Evolutionary conservation across 2,797 vertebrate genomes (phyloP).

Genomic region (Myripristis jacobus): DNA sequence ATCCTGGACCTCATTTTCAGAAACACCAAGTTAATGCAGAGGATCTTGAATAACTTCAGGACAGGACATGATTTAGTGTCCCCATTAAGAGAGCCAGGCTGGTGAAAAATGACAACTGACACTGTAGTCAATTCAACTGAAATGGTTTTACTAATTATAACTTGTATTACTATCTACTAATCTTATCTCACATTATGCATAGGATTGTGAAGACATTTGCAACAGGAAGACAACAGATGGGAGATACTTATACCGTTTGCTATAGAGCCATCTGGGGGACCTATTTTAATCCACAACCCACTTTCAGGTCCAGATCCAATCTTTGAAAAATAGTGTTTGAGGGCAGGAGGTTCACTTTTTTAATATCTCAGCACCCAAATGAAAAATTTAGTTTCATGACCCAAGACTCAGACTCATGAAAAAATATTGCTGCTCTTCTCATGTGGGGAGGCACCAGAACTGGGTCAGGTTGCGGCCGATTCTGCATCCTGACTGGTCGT

Average conservation of each 20-base stretch:
- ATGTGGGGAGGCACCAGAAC: constrained; percentile 55
- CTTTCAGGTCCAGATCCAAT: neutral
- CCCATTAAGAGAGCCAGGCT: too few species aligned
- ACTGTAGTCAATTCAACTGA: too few species aligned
- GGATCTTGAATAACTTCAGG: too few species aligned
- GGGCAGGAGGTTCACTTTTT: constrained; percentile 5
- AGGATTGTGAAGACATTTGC: neutral
- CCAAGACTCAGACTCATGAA: constrained; percentile 18
- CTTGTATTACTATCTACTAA: too few species aligned
- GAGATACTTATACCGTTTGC: neutral
- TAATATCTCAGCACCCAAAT: constrained; percentile 35
- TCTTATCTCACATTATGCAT: too few species aligned
- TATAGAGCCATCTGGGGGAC: neutral
- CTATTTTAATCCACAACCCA: constrained; percentile 15
- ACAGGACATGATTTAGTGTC: too few species aligned
- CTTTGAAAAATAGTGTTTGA: constrained; percentile 24
- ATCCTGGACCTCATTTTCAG: too few species aligned
- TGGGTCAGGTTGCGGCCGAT: constrained; percentile 62
- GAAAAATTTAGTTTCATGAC: constrained; percentile 55
- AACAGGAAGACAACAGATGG: neutral
- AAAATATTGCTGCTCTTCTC: constrained; percentile 41
- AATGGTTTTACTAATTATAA: too few species aligned
- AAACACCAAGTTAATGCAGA: too few species aligned
- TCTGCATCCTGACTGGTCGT: constrained; percentile 46
- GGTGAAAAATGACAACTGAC: too few species aligned